A percentile compares a stretch with the other conserved stretches of the same genome.
These are phyloP conservation scores for Zaprionus camerounensis DNA, from an alignment of 1,140 invertebrate genomes.

Conservation along the genomic window DNA sequence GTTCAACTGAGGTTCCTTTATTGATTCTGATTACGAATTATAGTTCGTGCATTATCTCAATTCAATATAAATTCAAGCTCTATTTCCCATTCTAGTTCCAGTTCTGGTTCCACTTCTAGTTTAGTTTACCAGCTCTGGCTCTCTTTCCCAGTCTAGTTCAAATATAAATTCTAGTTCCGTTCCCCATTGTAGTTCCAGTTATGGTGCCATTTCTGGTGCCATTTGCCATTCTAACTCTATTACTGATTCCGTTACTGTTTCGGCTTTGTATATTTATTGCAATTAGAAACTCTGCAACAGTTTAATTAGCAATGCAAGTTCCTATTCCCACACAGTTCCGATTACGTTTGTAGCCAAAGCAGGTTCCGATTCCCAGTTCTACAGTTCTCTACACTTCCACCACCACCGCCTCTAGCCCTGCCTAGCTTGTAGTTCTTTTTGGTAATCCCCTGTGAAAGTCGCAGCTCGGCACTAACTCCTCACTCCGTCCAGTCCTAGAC, in stretches of 20 bases:
- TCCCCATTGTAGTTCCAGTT: not conserved
- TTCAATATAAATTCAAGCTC: not conserved
- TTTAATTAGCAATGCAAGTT: not conserved
- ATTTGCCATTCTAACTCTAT: not conserved
- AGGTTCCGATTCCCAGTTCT: not conserved
- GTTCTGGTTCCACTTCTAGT: too few species aligned
- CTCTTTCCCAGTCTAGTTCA: not conserved
- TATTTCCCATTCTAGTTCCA: not conserved
- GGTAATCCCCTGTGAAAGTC: not conserved
- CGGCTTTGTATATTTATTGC: not conserved
- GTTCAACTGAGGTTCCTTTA: not conserved
- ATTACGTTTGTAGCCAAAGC: not conserved
- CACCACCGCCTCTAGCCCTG: not conserved
- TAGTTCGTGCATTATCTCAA: not conserved
- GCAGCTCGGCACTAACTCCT: slow-evolving; percentile 12
- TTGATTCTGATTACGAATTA: not conserved
- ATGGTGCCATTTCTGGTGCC: not conserved
- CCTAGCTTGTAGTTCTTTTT: not conserved
- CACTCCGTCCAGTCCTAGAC: slow-evolving; percentile 77
- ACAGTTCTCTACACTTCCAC: not conserved
- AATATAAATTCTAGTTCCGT: not conserved
- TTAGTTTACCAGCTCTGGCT: too few species aligned
- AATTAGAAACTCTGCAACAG: not conserved
- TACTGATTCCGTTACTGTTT: not conserved
- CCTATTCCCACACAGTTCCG: not conserved